Conservation (phyloP, 2,888 invertebrate genomes). For the Lasioglossum vierecki region DNA sequence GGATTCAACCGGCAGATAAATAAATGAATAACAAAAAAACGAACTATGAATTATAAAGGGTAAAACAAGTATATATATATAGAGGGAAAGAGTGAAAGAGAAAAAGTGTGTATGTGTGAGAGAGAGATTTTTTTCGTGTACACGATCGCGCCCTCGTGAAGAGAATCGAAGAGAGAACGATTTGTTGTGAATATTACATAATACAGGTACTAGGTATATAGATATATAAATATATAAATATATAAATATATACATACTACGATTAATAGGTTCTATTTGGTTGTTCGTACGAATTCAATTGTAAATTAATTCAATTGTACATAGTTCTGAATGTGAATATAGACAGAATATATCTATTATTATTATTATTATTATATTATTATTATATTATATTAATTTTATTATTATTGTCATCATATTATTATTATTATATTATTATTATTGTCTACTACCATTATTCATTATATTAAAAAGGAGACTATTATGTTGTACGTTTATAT, state of each 20-base stretch:
- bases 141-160: conserved; percentile 66
- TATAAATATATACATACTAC: conserved; percentile 68
- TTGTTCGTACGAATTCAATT: conserved; percentile 81
- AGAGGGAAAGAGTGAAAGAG: not conserved
- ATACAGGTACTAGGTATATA: conserved; percentile 75
- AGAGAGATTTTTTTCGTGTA: conserved; percentile 51
- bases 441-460: conserved; percentile 83
- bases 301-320: conserved; percentile 82
- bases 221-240: conserved; percentile 67
- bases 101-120: not conserved
- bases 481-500: conserved; percentile 78
- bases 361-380: conserved; percentile 74
- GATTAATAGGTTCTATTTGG: conserved; percentile 76
- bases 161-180: conserved; percentile 61
- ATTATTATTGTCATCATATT: conserved; percentile 69
- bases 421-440: conserved; percentile 77
- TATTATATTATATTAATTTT: conserved; percentile 63
- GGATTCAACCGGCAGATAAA: conserved; percentile 12
- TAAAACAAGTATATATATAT: conserved; percentile 12
- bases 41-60: conserved; percentile 23
- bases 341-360: conserved; percentile 78
- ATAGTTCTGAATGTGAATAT: conserved; percentile 84
- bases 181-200: conserved; percentile 80
- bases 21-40: not conserved
- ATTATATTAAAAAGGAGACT: conserved; percentile 83